Base-by-base conservation (phyloP, 2,113 vertebrate genomes). In the Paradisaea rubra region DNA sequence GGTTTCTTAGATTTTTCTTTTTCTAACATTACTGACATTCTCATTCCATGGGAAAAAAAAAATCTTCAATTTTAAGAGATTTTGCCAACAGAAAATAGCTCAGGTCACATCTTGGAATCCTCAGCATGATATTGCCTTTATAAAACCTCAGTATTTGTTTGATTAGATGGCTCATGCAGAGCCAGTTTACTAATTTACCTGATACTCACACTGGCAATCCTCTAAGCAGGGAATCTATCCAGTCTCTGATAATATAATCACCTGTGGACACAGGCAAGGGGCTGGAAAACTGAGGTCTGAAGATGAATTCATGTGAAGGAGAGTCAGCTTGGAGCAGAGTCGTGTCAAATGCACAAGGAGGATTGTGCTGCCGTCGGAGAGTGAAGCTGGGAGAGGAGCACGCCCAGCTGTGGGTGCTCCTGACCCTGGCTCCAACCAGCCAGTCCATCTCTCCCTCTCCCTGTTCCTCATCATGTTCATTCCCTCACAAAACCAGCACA, bases 1-100 rank as follows among this genome's bases (percentile, higher is more conserved):
- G 10, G 28, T 63, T 88, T 94, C 57, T 93, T 86, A 74, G 44
- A 47, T 81, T 95, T 80, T 81, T 57, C 20, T 73, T 95, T 88
- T 76, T 71, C 65, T 41, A 52, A 42, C 20, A 15, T 33, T 53
- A 53, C 41, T 61, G 57, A 71, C 21, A 9, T 70, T 89, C 65
- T 69, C 11, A 18, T 83, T 82, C 44, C 49, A 39, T 41, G 19
- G 8, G 39, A 39, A 21, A 15, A 41, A 59, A 56, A 22, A 22
- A 23, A 0, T 33, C 17, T 18, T 49, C 30, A 45, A 6, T 71
- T 78, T 94, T 68, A 83, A 74, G 53, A 74, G 33, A 30, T 15
- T 77, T 94, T 64, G 13, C 33, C 11, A 89, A 45, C 18, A 22
- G 12, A 81, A 81, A 68, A 71, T 30, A 49, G 19, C 37, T 64